phyloP scores from a whole-genome alignment of 2,888 invertebrate genomes.

The Megastigmus dorsalis region DNA sequence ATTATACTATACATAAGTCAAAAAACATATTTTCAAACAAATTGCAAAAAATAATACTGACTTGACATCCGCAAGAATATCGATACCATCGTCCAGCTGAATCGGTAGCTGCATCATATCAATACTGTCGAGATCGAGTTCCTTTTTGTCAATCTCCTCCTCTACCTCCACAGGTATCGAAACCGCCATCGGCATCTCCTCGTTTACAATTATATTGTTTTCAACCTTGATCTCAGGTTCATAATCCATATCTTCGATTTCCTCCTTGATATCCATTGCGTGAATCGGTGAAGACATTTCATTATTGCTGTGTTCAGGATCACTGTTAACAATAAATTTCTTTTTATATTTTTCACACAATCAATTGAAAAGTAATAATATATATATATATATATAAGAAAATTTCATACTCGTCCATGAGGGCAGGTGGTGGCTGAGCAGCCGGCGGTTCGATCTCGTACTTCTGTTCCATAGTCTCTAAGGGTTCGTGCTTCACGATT shows the following conservation, averaged over 20 bases:
- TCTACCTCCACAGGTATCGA: slow-evolving; percentile 60
- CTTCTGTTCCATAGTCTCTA: slow-evolving; percentile 37
- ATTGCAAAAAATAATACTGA: slow-evolving; percentile 59
- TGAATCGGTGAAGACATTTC: slow-evolving; percentile 60
- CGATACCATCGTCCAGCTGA: slow-evolving; percentile 81
- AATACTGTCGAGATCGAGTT: slow-evolving; percentile 78
- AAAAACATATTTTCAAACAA: background rate
- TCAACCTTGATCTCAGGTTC: slow-evolving; percentile 65
- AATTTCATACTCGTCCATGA: slow-evolving; percentile 51
- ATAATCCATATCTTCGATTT: slow-evolving; percentile 70
- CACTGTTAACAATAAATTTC: slow-evolving; percentile 58
- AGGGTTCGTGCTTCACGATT: slow-evolving; percentile 15
- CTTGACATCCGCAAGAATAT: slow-evolving; percentile 76
- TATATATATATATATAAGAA: no score
- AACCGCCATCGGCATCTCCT: slow-evolving; percentile 33
- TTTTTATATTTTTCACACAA: background rate
- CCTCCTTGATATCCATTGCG: slow-evolving; percentile 68
- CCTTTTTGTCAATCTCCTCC: slow-evolving; percentile 69
- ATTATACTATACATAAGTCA: background rate
- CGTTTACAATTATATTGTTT: slow-evolving; percentile 7
- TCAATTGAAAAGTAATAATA: background rate
- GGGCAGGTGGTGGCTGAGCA: slow-evolving; percentile 41
- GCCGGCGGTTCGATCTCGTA: slow-evolving; percentile 53
- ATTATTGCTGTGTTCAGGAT: slow-evolving; percentile 61
- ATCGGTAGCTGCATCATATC: slow-evolving; percentile 88